Evolutionary conservation across 2,888 invertebrate genomes (phyloP), one percentile per base, ranked within the genome.

Genomic region (Plagiodera versicolora): DNA sequence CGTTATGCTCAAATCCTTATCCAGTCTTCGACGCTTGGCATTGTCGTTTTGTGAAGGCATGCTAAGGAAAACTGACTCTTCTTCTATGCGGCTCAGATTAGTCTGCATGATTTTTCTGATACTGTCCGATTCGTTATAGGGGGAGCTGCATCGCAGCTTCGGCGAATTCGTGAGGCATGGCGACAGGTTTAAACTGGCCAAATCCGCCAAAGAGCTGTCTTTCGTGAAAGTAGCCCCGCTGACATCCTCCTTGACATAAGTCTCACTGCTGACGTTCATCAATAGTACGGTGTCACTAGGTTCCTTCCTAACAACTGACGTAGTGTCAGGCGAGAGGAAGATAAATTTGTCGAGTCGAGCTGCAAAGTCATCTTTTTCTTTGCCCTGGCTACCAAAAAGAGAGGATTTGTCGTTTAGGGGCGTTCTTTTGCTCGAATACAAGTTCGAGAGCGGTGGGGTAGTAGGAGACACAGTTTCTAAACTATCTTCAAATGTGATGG

Each of bases 21-120:
- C 61, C 2, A 67, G 67, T 68, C 73, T 74, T 46, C 39, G 56
- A 6, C 53, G 47, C n/a, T 24, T 30, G 16, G 44, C 11, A 9
- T 28, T 32, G 11, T 14, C 3, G 24, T 6, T 24, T 54, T 14
- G n/a, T 14, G 32, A 52, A 32, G 47, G 44, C 53, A 14, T 10
- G 56, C 78, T 60, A 81, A 11, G 28, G 19, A 60, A n/a, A 45
- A 50, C 57, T 1, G 66, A 66, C 67, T 84, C 84, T 74, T 85
- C 84, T 10, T 83, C 82, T 35, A 84, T 84, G 0, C 82, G 80
- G 46, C 81, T 81, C 14, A 84, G 73, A 58, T 81, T 79, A 17
- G 77, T 75, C 60, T 83, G 82, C 10, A 74, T 68, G 5, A 72
- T 64, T 49, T 58, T 61, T 56, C 67, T 71, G 8, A 66, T 69